A percentile compares a stretch with the other conserved stretches of the same genome.
phyloP scores from a whole-genome alignment of 2,113 vertebrate species.

The Seriola dumerili region DNA sequence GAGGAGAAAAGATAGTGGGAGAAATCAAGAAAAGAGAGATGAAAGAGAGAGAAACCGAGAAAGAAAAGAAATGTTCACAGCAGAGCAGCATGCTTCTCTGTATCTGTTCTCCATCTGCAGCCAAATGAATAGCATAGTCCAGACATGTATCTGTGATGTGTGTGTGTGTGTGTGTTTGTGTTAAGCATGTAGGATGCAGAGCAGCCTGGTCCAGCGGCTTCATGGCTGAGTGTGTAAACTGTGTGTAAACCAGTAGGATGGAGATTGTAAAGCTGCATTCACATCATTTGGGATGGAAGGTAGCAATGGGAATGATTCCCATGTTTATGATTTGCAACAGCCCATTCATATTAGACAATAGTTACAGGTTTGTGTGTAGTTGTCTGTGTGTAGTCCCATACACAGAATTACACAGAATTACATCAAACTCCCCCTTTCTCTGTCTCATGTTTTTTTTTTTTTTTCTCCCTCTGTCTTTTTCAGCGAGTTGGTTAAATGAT shows the following conservation, averaged over 20 bases:
- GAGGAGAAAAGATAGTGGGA: background rate
- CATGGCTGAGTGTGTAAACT: background rate
- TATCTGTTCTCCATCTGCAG: constrained; percentile 32
- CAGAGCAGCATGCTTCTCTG: background rate
- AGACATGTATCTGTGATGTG: background rate
- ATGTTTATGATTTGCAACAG: background rate
- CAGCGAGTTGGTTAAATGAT: background rate
- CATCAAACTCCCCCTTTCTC: background rate
- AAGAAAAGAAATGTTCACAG: constrained; percentile 13
- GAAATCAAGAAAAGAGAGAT: background rate
- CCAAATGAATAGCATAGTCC: background rate
- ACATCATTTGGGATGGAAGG: background rate
- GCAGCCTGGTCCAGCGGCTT: background rate
- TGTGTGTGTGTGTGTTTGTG: background rate
- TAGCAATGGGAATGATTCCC: background rate
- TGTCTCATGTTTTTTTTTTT: background rate
- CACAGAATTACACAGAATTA: constrained; percentile 3
- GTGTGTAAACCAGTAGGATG: background rate
- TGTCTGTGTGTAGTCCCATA: background rate
- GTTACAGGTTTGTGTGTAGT: background rate
- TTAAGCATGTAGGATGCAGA: background rate
- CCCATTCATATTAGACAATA: background rate
- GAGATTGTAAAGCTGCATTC: background rate
- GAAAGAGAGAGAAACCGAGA: background rate
- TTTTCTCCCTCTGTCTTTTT: background rate